These are phyloP conservation scores for Heliocidaris tuberculata DNA, from an alignment of 35 echinoderm and acorn worm species.

Conservation along the genomic window DNA sequence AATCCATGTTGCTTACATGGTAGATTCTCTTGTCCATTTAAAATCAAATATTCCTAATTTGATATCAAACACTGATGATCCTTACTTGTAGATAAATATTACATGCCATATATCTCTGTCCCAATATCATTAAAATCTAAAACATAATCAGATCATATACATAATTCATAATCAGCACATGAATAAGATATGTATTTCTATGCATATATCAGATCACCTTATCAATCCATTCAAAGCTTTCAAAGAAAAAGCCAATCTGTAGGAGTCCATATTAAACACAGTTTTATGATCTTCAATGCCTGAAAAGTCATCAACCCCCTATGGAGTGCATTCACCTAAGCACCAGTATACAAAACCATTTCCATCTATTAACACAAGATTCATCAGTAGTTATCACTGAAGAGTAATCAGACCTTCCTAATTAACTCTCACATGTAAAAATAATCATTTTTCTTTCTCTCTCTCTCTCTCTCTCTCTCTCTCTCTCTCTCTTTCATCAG, in stretches of 20 bases:
- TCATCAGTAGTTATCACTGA: neutral
- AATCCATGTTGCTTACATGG: neutral
- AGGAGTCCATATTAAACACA: neutral
- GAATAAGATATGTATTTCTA: neutral
- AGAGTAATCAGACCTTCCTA: neutral
- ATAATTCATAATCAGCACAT: neutral
- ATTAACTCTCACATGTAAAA: neutral
- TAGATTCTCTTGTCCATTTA: neutral
- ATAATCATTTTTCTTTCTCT: neutral
- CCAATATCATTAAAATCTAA: neutral
- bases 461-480: neutral
- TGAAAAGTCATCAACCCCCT: neutral
- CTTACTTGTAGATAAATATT: no score
- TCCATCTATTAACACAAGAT: neutral
- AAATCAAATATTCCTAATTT: neutral
- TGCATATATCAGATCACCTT: neutral
- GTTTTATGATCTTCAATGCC: neutral
- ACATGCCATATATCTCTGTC: no score
- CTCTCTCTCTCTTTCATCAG: neutral
- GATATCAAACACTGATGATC: neutral
- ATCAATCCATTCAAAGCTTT: neutral
- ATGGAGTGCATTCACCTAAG: neutral
- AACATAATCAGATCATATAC: neutral
- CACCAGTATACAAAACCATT: neutral
- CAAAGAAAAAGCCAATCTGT: neutral